Evolutionary conservation across 2,797 vertebrate genomes (phyloP), one percentile per base, ranked within the genome.

Genomic region (Coregonus ussuriensis): DNA sequence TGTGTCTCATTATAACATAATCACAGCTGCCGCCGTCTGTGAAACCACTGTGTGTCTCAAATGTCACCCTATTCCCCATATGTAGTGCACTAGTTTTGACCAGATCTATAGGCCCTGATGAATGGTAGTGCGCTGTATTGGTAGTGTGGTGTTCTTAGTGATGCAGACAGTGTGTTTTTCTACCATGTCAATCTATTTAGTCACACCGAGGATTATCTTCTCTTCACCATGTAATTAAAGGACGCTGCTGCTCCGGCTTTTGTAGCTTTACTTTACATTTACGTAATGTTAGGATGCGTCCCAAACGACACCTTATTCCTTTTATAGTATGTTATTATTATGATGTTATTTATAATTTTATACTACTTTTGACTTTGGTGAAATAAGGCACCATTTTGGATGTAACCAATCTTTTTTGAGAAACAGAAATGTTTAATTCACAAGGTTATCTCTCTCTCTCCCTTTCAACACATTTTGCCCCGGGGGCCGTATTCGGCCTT

Each of bases 191-290:
- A 90, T 85, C 82, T 80, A 79, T 83, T 89, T 83, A 89, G 85
- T 89, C 85, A 88, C 82, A 82, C 51, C n/a, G 72, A 56, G 83
- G 85, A 89, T 89, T 84, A 85, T 3, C 76, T 78, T 81, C 7
- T 76, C 85, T 72, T 71, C 53, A 78, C 74, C 83, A 81, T 69
- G 81, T 79, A 85, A 88, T 86, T 67, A 75, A 86, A 81, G 74
- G 51, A 18, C 76, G 54, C 47, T 84, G 84, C 84, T 82, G 83
- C 84, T 84, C 71, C 79, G 75, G 72, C 75, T 86, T 81, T 76
- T 56, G 29, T 70, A 21, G 81, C 15, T 33, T 21, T 67, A 69
- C 4, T 68, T 33, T 68, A 25, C 21, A 52, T 21, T 70, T 70
- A 7, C 6, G 11, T n/a, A 70, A 0, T 41, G 41, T 21, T 56